Percentiles rank a stretch among this genome's conserved stretches.
These are phyloP conservation scores for Percopsis omiscomaycus DNA, from an alignment of 2,797 vertebrate genomes.

Conservation along the genomic window DNA sequence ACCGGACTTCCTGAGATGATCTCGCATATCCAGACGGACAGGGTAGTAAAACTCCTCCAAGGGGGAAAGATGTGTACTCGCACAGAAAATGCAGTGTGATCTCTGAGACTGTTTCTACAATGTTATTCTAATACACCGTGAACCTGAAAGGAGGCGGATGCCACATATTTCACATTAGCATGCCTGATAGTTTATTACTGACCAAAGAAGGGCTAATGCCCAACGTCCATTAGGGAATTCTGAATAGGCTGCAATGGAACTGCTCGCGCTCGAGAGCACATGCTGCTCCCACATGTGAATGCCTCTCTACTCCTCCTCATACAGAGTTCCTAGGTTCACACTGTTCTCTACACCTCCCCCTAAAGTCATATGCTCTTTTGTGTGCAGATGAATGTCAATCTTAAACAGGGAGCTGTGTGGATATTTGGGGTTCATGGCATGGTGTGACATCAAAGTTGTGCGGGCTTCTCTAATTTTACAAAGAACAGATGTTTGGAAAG, in stretches of 20 bases:
- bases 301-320: no score
- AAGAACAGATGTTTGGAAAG: no score
- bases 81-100: slow-evolving; percentile 70
- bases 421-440: no score
- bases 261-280: no score
- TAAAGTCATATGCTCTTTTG: no score
- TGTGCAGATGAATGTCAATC: no score
- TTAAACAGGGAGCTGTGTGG: no score
- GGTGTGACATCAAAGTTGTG: no score
- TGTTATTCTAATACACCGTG: slow-evolving; percentile 64
- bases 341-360: no score
- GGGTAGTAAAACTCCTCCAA: slow-evolving; percentile 56
- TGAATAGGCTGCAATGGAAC: slow-evolving; percentile 14
- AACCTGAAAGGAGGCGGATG: slow-evolving; percentile 66
- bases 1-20: slow-evolving; percentile 59
- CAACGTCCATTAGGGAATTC: slow-evolving; percentile 55
- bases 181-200: slow-evolving; percentile 54
- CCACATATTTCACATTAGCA: slow-evolving; percentile 63
- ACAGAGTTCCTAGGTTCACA: no score
- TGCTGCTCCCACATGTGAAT: no score
- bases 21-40: slow-evolving; percentile 64
- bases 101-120: slow-evolving; percentile 53
- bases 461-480: no score
- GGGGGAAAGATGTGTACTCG: slow-evolving; percentile 66
- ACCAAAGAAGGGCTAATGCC: slow-evolving; percentile 55